Evolutionary conservation across 2,888 invertebrate species (phyloP).

Genomic region (Nipponacmea schrenckii): DNA sequence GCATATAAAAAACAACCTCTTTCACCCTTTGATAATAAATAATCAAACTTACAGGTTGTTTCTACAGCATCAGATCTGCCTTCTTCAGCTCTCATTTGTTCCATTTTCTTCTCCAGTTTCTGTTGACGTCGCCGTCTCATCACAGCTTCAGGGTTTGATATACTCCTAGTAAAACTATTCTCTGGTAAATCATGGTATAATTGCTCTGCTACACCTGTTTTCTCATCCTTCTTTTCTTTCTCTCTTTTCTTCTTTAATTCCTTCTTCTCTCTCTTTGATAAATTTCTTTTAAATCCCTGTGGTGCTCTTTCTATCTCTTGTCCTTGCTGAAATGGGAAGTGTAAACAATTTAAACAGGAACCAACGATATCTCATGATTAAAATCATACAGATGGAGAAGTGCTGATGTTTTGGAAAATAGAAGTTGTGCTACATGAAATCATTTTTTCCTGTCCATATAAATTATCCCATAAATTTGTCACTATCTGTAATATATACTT

Average conservation of each 20-base stretch:
- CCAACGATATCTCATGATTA: too few relatives aligned
- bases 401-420: too few relatives aligned
- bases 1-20: too few relatives aligned
- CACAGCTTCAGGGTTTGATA: constrained; percentile 99
- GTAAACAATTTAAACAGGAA: too few relatives aligned
- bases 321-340: background rate
- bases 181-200: constrained; percentile 86
- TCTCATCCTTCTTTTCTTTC: constrained; percentile 56
- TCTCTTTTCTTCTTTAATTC: constrained; percentile 86
- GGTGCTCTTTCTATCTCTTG: constrained; percentile 35
- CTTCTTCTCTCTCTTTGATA: constrained; percentile 97
- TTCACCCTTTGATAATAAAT: background rate
- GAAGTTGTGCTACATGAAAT: too few relatives aligned
- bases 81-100: constrained; percentile 93
- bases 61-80: constrained; percentile 87
- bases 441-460: too few relatives aligned
- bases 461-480: too few relatives aligned
- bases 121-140: constrained; percentile 97
- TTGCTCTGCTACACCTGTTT: constrained; percentile 59
- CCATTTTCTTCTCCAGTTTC: constrained; percentile 94
- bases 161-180: constrained; percentile 96
- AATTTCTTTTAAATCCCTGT: constrained; percentile 77
- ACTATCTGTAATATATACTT: too few relatives aligned
- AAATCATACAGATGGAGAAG: too few relatives aligned
- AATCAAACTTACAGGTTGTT: constrained; percentile 7